Base-by-base conservation (phyloP, 2,113 vertebrate genomes). In the Antennarius striatus region DNA sequence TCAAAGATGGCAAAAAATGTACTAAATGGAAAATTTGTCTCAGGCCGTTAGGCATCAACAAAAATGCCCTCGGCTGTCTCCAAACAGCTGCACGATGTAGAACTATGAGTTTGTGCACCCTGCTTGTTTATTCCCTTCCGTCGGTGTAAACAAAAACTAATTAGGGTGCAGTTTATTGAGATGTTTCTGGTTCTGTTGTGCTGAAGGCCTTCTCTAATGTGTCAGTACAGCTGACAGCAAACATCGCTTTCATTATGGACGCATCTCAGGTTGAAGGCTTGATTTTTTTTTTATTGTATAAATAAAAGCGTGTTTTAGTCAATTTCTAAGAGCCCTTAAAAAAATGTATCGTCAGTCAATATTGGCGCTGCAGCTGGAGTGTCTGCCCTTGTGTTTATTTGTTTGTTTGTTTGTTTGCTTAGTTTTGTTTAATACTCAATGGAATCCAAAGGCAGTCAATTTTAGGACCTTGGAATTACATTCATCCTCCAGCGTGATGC, bases 151-250 rank as follows among this genome's bases (percentile, higher is more conserved):
- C 3, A 43, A 43, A 43, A 43, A 12, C 5, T 30, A 30, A 68
- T 54, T n/a, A 17, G 9, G 7, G 22, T 58, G 16, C 54, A 68
- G 56, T 78, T 61, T 74, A 56, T n/a, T 63, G 15, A 32, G 48
- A 6, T 1, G 4, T 49, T 17, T 22, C 15, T 47, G 8, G 0
- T 46, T 30, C 11, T 28, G 16, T 14, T 49, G 46, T 29, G 53
- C n/a, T 45, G 1, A 16, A 29, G 15, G 42, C 36, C 30, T 29
- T 30, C 58, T 43, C 49, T 12, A 63, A 60, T 63, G 17, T n/a
- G 4, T 16, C 13, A 0, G 4, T 77, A 71, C 78, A 78, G 32
- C 55, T 51, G 15, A 71, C 67, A 82, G 80, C 79, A 87, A 59
- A 47, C 57, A 12, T 63, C 83, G 75, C 79, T 80, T 77, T 68